phyloP scores from a whole-genome alignment of 2,797 vertebrate genomes.

The Antennarius maculatus region DNA sequence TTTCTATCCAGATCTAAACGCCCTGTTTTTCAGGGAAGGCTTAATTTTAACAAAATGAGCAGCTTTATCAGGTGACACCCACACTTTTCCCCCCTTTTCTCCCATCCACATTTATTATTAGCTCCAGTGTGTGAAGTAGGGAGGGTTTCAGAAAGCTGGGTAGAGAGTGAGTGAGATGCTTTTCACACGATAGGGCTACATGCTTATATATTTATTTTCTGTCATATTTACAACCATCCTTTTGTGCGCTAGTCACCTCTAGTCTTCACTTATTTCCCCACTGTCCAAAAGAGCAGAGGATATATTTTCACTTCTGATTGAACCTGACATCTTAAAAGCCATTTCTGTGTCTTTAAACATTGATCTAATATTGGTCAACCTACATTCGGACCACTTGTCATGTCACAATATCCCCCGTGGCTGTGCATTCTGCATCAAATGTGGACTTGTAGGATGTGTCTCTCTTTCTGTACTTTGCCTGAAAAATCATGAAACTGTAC shows the following conservation, averaged over 20 bases:
- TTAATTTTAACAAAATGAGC: slow-evolving; percentile 40
- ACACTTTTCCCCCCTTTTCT: slow-evolving; percentile 19
- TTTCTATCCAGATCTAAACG: slow-evolving; percentile 44
- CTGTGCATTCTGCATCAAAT: slow-evolving; percentile 7
- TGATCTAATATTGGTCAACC: slow-evolving; percentile 52
- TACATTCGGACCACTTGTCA: slow-evolving; percentile 30
- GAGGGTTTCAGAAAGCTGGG: slow-evolving; percentile 13
- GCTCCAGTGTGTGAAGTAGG: slow-evolving; percentile 23
- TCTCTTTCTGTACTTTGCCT: no score
- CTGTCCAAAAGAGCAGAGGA: background rate
- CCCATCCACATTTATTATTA: slow-evolving; percentile 46
- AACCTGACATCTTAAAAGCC: slow-evolving; percentile 65
- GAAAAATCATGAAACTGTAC: background rate
- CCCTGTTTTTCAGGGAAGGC: slow-evolving; percentile 50
- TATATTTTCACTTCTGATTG: slow-evolving; percentile 36
- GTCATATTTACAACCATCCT: slow-evolving; percentile 34
- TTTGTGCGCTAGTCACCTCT: slow-evolving; percentile 4
- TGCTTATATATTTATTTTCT: slow-evolving; percentile 18
- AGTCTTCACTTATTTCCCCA: slow-evolving; percentile 11
- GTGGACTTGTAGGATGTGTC: background rate
- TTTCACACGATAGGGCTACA: slow-evolving; percentile 25
- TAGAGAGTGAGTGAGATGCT: slow-evolving; percentile 29
- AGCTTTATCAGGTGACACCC: slow-evolving; percentile 37
- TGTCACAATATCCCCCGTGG: slow-evolving; percentile 36
- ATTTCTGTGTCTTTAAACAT: slow-evolving; percentile 52